Evolutionary conservation across 2,888 invertebrate genomes (phyloP), one percentile per base, ranked within the genome.

Genomic region (Cheilosia scutellata): DNA sequence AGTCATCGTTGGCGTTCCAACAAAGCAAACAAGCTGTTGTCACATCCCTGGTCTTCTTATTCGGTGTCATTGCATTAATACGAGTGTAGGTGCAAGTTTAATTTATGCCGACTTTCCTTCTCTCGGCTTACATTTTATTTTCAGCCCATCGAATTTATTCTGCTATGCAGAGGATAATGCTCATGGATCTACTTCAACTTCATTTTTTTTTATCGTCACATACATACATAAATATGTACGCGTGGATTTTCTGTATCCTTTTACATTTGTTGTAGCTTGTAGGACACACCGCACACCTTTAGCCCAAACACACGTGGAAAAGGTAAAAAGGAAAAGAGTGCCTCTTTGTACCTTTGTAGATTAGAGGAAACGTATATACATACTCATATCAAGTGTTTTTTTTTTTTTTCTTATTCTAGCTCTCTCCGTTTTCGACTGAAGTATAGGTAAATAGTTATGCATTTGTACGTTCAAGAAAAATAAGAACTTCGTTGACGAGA

Each of bases 1-100:
- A 44, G 53, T 53, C 42, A 49, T 49, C 49, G 57, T 63, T 75
- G 63, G 40, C 57, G 75, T 75, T 75, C 40, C 33, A 42, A 66
- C 77, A 82, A 82, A 77, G 71, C 72, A 72, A 66, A 77, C 77
- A 72, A 53, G 70, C 82, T 65, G 58, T 72, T 82, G 72, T 72
- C 77, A 72, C 77, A 72, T 72, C 55, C 60, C 60, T 13, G 58
- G 47, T 74, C 60, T 60, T 65, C 51, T 60, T 72, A n/a, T 55
- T 72, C 66, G 63, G 71, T 82, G 55, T 55, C 72, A 82, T 82
- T 82, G 77, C 65, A 77, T 82, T 72, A 77, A 71, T 71, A 60
- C 55, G 66, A 72, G 65, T 82, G 55, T 77, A 72, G 72, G 71
- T 72, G 71, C 77, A 82, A 77, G 77, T 77, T 82, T 44, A 77